Base-by-base conservation (phyloP, 2,888 invertebrate species). In the Polylopha cassiicola region DNA sequence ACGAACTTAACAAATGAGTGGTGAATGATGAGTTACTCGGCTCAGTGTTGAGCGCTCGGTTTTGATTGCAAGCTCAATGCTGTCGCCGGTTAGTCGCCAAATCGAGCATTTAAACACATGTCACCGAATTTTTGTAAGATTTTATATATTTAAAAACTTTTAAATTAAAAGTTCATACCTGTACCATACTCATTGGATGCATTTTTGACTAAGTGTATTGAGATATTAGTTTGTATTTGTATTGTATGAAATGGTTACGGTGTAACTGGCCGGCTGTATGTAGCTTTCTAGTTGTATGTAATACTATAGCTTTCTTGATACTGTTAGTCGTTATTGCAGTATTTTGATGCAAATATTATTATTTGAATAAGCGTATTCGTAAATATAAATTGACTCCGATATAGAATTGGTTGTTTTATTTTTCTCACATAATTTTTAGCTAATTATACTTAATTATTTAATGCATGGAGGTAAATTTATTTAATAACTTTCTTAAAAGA, bases 341-440 rank as follows among this genome's bases (percentile, higher is more conserved):
- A 80, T 82, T 82, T 78, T 73, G 76, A 82, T 81, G 85, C 80
- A 81, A 81, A 84, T 81, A 81, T 81, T 82, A 80, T 78, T 76
- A 78, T 78, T 80, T 72, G 67, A 34, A 71, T 80, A 82, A 81
- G 78, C 76, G 77, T 85, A 82, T 78, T 82, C 77, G 64, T 84
- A 81, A 82, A 84, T 84, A 85, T 84, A 85, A 82, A 84, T 81
- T 81, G 82, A 85, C 79, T 82, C 78, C 68, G 72, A 81, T 78
- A 78, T 77, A 79, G 69, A 63, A 46, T n/a, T 48, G 54, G 32
- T 48, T 47, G 61, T 53, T 67, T 75, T 71, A 76, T 61, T 61
- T 68, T 70, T 57, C n/a, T n/a, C n/a, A n/a, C n/a, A n/a, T n/a
- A n/a, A n/a, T n/a, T n/a, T n/a, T n/a, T n/a, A n/a, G n/a, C n/a